Percentiles rank a stretch among this genome's conserved stretches.
Conservation (phyloP, 2,113 vertebrate genomes). For the Eretmochelys imbricata region DNA sequence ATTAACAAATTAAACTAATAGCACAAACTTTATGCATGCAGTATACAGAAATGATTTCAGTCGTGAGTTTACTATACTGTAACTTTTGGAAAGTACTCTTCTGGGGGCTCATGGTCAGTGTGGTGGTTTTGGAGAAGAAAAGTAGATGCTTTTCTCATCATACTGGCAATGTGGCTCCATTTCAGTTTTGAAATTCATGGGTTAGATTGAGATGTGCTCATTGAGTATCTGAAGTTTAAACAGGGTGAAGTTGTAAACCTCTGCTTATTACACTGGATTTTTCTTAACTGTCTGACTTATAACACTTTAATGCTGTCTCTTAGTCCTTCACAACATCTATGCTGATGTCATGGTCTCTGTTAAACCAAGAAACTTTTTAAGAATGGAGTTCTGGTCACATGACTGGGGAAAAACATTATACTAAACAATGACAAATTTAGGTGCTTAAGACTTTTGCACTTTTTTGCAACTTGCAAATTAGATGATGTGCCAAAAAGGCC, state of each 20-base stretch:
- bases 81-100: not conserved
- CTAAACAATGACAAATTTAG: not conserved
- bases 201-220: fast-evolving
- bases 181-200: not conserved
- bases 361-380: not conserved
- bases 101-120: not conserved
- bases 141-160: not conserved
- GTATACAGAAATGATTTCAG: not conserved
- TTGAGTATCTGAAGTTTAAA: not conserved
- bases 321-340: not conserved
- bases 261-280: not conserved
- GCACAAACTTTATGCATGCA: not conserved
- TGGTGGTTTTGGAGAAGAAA: not conserved
- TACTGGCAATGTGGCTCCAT: not conserved
- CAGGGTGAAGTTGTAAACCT: not conserved
- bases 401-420: not conserved
- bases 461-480: not conserved
- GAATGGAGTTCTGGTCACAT: not conserved
- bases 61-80: not conserved
- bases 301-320: not conserved
- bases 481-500: not conserved
- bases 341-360: not conserved
- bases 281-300: not conserved
- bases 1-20: not conserved
- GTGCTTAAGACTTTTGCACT: not conserved